Evolutionary conservation across 2,797 vertebrate species (phyloP), one percentile per base, ranked within the genome.

Genomic region (Pygocentrus nattereri): DNA sequence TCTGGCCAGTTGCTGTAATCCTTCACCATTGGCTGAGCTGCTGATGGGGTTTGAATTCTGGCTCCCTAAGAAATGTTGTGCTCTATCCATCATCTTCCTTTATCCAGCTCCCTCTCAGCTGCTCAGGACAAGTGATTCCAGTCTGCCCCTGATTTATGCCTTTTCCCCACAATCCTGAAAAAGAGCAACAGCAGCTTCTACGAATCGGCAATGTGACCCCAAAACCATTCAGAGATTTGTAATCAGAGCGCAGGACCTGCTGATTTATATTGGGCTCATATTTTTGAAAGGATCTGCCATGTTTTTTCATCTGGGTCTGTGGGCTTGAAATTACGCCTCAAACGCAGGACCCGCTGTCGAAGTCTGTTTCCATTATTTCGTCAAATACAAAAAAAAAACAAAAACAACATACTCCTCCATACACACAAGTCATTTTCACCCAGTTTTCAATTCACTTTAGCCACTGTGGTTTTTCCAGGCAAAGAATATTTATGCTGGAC

Each of bases 251-350:
- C 52, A 75, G 71, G 47, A 59, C 62, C 79, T 76, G 74, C 59
- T 85, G 78, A 85, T 86, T 87, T 86, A 85, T 73, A 80, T 56
- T 62, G 62, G 68, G 62, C 85, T 87, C 81, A 78, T 87, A 76
- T 89, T 84, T 88, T 83, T 75, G 10, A 64, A 87, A 83, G 80
- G 80, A 64, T 72, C 65, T 77, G 78, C 80, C 84, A 71, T 88
- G 88, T 88, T 91, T 91, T 90, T 67, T 89, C 87, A 89, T 91
- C 85, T 67, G 87, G 76, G 84, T 84, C 86, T 91, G 89, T 56
- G 86, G 87, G 79, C 80, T 82, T 74, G 65, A 80, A 86, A 80
- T 71, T 50, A 86, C 67, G 86, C 68, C 77, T 74, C 78, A 81
- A 83, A 82, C 23, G 41, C 72, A 83, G 44, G 67, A 70, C 79